A percentile compares a stretch with the other conserved stretches of the same genome.
Evolutionary conservation across 2,888 invertebrate species (phyloP).

Genomic region (Ernsta delagoae): DNA sequence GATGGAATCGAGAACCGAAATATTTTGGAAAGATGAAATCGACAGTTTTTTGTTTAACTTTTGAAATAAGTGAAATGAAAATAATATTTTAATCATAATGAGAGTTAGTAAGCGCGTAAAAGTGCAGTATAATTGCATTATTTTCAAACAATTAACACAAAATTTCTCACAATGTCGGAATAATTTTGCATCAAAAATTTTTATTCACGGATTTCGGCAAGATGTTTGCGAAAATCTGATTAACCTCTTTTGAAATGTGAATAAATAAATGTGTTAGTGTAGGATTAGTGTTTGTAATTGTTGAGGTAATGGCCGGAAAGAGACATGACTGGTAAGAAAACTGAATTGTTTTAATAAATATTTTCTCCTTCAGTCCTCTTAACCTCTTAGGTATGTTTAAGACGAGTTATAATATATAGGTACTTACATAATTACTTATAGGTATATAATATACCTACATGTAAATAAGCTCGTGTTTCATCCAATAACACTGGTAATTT

Average conservation of each 20-base stretch:
- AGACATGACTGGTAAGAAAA: not conserved
- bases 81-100: too few relatives aligned
- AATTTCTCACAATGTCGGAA: slow-evolving; percentile 6
- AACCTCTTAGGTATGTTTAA: too few relatives aligned
- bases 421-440: too few relatives aligned
- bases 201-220: not conserved
- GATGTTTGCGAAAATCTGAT: not conserved
- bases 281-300: not conserved
- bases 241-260: not conserved
- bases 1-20: too few relatives aligned
- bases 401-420: too few relatives aligned
- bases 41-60: not conserved
- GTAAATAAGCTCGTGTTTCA: too few relatives aligned
- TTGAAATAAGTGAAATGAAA: not conserved
- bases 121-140: slow-evolving; percentile 6
- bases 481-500: too few relatives aligned
- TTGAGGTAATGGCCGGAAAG: slow-evolving; percentile 1
- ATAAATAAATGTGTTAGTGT: not conserved
- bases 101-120: not conserved
- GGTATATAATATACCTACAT: too few relatives aligned
- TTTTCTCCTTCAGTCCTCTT: too few relatives aligned
- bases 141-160: not conserved
- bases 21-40: not conserved
- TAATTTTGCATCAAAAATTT: slow-evolving; percentile 4
- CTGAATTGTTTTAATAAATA: not conserved